Conservation (phyloP, 2,113 vertebrate genomes). For the Fukomys damarensis region DNA sequence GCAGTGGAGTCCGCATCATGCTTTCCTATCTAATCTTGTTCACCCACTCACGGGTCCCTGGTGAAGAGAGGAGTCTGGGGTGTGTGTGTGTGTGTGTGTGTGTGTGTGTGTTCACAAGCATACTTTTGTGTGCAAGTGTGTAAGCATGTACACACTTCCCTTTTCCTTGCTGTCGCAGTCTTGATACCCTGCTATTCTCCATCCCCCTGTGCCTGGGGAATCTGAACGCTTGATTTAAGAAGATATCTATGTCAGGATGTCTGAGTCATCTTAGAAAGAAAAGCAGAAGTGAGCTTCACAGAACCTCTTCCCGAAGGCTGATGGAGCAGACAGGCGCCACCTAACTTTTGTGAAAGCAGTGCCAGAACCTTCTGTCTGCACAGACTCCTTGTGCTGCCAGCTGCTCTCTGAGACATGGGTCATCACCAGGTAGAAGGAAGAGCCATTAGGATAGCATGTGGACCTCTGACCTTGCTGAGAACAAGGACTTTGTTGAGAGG, state of each 20-base stretch:
- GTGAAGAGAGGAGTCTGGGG: too few relatives aligned
- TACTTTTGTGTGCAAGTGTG: not conserved
- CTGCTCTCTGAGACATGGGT: not conserved
- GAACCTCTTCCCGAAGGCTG: not conserved
- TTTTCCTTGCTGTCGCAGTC: not conserved
- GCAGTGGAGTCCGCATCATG: not conserved
- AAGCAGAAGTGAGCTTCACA: too few relatives aligned
- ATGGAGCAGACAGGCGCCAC: not conserved
- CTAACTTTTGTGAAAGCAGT: not conserved
- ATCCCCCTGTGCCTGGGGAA: too few relatives aligned
- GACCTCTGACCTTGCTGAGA: not conserved
- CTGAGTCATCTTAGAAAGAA: not conserved
- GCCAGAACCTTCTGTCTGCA: not conserved
- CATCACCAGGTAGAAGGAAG: not conserved
- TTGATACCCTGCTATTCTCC: too few relatives aligned
- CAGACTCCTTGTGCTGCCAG: too few relatives aligned
- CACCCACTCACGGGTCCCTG: not conserved
- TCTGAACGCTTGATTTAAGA: not conserved
- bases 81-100: not conserved
- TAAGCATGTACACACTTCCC: not conserved
- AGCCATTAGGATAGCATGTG: too few relatives aligned
- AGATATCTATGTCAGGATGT: not conserved
- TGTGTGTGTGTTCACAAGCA: not conserved
- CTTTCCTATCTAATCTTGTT: not conserved
- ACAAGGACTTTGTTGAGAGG: too few relatives aligned